phyloP scores from a whole-genome alignment of 2,888 invertebrate species.

The Autographa gamma region DNA sequence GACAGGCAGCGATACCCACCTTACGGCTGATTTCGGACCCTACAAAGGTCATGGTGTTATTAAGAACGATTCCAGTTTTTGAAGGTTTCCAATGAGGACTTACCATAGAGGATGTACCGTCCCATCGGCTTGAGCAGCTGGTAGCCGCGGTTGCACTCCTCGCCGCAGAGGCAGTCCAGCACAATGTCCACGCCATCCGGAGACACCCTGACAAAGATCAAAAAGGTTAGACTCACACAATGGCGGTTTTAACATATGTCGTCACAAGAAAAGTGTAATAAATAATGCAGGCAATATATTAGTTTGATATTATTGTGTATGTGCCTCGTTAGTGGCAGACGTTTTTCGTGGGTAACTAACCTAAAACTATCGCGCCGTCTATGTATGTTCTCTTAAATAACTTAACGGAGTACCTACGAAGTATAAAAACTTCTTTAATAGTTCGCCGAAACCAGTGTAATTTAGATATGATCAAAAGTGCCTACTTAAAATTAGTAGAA shows the following conservation, averaged over 20 bases:
- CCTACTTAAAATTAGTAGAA: background rate
- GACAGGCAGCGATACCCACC: background rate
- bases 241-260: too few relatives aligned
- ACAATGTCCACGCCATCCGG: slow-evolving; percentile 96
- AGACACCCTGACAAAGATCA: slow-evolving; percentile 86
- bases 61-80: too few relatives aligned
- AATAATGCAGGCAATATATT: too few relatives aligned
- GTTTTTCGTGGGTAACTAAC: background rate
- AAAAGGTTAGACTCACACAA: slow-evolving; percentile 12
- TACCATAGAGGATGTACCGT: slow-evolving; percentile 95
- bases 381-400: background rate
- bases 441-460: background rate
- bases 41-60: too few relatives aligned
- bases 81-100: slow-evolving; percentile 42
- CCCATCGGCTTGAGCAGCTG: slow-evolving; percentile 95
- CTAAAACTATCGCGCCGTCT: too few relatives aligned
- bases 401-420: background rate
- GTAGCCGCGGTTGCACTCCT: slow-evolving; percentile 96
- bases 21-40: too few relatives aligned
- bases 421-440: background rate
- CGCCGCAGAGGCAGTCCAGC: slow-evolving; percentile 96
- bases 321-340: background rate
- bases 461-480: background rate
- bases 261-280: too few relatives aligned
- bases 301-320: too few relatives aligned